Base-by-base conservation (phyloP, 2,113 vertebrate species). In the Plecotus auritus region DNA sequence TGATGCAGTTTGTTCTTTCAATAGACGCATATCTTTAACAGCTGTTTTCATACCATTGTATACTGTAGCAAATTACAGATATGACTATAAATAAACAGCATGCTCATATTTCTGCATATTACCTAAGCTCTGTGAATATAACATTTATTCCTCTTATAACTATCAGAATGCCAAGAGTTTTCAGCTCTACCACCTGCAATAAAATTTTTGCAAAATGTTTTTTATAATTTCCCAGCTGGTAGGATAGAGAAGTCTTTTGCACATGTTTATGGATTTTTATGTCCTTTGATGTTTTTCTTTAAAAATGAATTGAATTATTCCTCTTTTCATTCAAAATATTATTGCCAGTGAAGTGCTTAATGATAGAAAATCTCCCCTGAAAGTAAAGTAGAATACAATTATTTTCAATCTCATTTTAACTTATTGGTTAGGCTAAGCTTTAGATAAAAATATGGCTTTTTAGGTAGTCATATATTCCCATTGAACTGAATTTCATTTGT, bases 251-350 rank as follows among this genome's bases (percentile, higher is more conserved):
- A 93, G 37, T 32, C 35, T 92, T 96, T 94, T 91, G 20, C 13
- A 88, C 26, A 86, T 92, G 30, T 64, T 96, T 97, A 96, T 90
- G n/a, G 54, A 11, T 92, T 95, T 93, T 95, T 82, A 54, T 95
- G 47, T 35, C 51, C 9, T 56, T 0, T 88, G 47, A 90, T 78
- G 9, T 85, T 84, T 96, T 96, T 91, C 14, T 67, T 73, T 80
- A 28, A 56, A 88, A 96, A 80, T 0, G 0, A 30, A 49, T 47
- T 85, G 56, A 78, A 23, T 49, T 94, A 22, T 95, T 96, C 76
- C 42, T 73, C 49, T 94, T 88, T 85, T 67, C 49, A 93, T n/a
- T 82, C 51, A 88, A 85, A 77, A 37, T 78, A 18, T 90, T 85
- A 76, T 78, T 92, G 35, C 30, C 1, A 73, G 11, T 23, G 54